These are phyloP conservation scores for Eremophila alpestris DNA, from an alignment of 2,797 vertebrate genomes.

Conservation along the genomic window DNA sequence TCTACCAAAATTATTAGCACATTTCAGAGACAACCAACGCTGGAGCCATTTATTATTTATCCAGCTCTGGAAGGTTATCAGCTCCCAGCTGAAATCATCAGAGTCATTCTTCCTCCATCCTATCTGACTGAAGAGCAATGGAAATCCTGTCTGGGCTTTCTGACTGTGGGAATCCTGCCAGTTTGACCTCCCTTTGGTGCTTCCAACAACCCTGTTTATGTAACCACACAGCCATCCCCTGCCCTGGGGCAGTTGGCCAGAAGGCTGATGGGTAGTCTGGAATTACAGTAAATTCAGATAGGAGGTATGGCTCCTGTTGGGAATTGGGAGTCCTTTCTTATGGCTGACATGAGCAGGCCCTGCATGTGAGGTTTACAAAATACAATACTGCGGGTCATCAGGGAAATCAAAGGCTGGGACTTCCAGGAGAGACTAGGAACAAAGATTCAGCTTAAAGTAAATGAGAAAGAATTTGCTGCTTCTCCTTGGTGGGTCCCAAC, in stretches of 20 bases:
- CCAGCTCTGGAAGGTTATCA: constrained; percentile 4
- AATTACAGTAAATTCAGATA: constrained; percentile 30
- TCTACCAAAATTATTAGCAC: neutral
- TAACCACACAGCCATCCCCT: neutral
- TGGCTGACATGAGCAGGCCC: neutral
- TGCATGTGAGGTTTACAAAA: neutral
- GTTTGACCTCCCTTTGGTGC: neutral
- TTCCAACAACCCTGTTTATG: constrained; percentile 5
- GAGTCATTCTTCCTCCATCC: neutral
- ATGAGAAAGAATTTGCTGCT: neutral
- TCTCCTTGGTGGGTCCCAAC: neutral
- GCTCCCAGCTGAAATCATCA: neutral
- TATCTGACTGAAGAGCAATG: neutral
- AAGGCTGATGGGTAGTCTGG: neutral
- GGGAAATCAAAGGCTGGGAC: neutral
- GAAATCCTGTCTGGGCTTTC: constrained; percentile 7
- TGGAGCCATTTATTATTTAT: constrained; percentile 24
- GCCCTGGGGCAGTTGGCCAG: neutral
- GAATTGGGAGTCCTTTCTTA: neutral
- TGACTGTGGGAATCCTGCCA: neutral
- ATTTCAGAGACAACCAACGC: neutral
- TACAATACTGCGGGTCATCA: neutral
- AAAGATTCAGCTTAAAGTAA: neutral
- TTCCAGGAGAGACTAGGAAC: neutral
- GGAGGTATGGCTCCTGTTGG: neutral